Base-by-base conservation (phyloP, 2,888 invertebrate species). In the Pherbina coryleti region DNA sequence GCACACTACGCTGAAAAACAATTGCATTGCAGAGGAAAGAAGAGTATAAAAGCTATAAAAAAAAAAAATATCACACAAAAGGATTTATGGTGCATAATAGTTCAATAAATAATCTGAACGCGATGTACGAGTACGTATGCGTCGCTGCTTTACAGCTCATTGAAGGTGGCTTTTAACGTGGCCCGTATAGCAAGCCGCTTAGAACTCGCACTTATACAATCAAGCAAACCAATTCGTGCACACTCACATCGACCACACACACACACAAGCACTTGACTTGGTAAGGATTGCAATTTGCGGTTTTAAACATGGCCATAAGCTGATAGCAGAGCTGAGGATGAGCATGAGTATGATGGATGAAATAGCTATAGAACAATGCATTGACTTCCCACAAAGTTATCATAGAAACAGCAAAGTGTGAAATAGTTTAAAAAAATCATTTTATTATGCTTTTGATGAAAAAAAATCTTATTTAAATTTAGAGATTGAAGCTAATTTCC, bases 51-150 rank as follows among this genome's bases (percentile, higher is more conserved):
- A 31, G 14, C 22, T n/a, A n/a, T n/a, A n/a, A 51, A 11, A 14
- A 34, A 34, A 19, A 14, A 51, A 28, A 19, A 44, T 5, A 22
- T 51, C 11, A 22, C 5, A 67, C 67, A 69, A 69, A 69, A 51
- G 51, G 49, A 69, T 69, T 51, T 51, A 69, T 69, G 69, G 51
- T 25, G 69, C 51, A 69, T 69, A 69, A 69, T 69, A 69, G 69
- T 51, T 17, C 69, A 69, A 69, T 69, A 69, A 69, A 69, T 69
- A 51, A 69, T 69, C 22, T 25, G 69, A 69, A 51, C 69, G 49
- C 51, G 17, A 14, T 51, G 51, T 22, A 69, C 22, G 49, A 17
- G 64, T n/a, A 34, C 64, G 25, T 25, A 9, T 22, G 57, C 25
- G 25, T 28, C 25, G n/a, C 57, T 22, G 28, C 7, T 55, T 9